Base-by-base conservation (phyloP, 2,113 vertebrate species). In the Perognathus longimembris region DNA sequence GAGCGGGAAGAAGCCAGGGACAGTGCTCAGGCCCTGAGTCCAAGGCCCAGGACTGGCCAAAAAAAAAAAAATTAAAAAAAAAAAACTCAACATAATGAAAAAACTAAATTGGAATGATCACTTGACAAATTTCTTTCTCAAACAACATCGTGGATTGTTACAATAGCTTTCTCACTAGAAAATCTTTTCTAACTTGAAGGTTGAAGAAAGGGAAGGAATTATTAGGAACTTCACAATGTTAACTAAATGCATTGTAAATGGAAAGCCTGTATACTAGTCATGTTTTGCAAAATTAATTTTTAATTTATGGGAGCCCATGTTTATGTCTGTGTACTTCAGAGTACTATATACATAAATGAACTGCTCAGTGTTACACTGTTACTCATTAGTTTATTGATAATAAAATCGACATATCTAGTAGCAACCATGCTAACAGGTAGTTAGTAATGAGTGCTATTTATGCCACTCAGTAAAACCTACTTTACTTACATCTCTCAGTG, bases 51-150 rank as follows among this genome's bases (percentile, higher is more conserved):
- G n/a, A n/a, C n/a, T n/a, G n/a, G n/a, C n/a, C n/a, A n/a, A n/a
- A n/a, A n/a, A n/a, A n/a, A n/a, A n/a, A n/a, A n/a, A n/a, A n/a
- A n/a, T n/a, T n/a, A n/a, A n/a, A n/a, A n/a, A n/a, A n/a, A n/a
- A n/a, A 76, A 77, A 81, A 82, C 66, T 82, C 63, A 67, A 61
- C 18, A 85, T 71, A 77, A 89, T 61, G 5, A n/a, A n/a, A 81
- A 91, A 91, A 76, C 81, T 76, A 70, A 59, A 75, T 57, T 76
- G 63, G 59, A 80, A 85, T 30, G 70, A 74, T 50, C 71, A 93
- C 67, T 90, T 90, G 61, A 40, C 12, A 59, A 9, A 21, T 74
- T 40, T 74, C 36, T 61, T 90, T 87, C 15, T 83, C 84, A 93
- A 57, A 88, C 83, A 67, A 83, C 6, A 81, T n/a, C 40, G 17